phyloP scores from a whole-genome alignment of 2,113 vertebrate genomes.

The Plestiodon gilberti region DNA sequence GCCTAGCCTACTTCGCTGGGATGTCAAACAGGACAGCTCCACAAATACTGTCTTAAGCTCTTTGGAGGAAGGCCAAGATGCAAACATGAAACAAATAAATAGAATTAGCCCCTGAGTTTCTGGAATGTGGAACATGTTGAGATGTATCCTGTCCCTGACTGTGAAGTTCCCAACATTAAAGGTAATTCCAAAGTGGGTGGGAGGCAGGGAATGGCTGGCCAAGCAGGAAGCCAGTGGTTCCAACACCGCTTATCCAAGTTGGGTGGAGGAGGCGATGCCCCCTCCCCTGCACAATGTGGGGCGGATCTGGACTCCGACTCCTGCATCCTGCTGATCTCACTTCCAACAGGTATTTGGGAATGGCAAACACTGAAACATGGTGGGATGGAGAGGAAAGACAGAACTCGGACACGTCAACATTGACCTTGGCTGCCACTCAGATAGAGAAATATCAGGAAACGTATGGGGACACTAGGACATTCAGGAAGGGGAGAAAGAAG shows the following conservation, averaged over 20 bases:
- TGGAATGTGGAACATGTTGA: background rate
- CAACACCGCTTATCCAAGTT: background rate
- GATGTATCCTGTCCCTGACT: background rate
- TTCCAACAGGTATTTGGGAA: background rate
- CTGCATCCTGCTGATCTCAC: background rate
- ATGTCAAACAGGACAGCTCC: background rate
- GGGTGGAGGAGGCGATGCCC: background rate
- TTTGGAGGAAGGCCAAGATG: background rate
- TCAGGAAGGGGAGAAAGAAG: background rate
- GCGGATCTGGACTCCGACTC: background rate
- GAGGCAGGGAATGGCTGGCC: background rate
- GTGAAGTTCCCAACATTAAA: background rate
- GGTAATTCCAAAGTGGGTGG: background rate
- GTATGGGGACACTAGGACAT: background rate
- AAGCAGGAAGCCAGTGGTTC: background rate
- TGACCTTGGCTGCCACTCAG: background rate
- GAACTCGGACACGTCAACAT: background rate
- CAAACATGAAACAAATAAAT: background rate
- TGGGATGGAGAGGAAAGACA: background rate
- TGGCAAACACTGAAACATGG: background rate
- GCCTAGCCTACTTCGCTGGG: background rate
- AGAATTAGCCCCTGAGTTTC: constrained; percentile 14
- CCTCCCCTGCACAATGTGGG: background rate
- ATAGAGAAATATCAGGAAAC: background rate
- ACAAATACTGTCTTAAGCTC: background rate